A percentile compares a stretch with the other conserved stretches of the same genome.
Conservation (phyloP, 2,888 invertebrate species). For the Gisinianus flammeolus region DNA sequence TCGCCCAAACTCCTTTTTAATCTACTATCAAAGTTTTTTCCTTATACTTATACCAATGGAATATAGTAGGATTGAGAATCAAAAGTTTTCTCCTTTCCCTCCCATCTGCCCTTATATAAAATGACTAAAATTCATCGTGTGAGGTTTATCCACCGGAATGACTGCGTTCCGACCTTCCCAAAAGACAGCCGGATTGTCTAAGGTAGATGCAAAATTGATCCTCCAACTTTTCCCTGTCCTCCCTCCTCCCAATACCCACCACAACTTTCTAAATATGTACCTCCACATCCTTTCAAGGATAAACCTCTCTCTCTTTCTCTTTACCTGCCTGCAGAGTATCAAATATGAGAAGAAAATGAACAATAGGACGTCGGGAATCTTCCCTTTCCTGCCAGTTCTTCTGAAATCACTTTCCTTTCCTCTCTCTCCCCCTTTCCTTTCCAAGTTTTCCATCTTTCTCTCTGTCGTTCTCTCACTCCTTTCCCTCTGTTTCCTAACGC, state of each 20-base stretch:
- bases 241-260: too few relatives aligned
- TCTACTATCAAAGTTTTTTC: not conserved
- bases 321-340: not conserved
- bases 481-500: slow-evolving; percentile 1
- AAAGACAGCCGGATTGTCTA: too few relatives aligned
- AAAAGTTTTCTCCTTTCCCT: not conserved
- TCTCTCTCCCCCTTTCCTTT: not conserved
- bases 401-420: slow-evolving; percentile 1
- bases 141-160: too few relatives aligned
- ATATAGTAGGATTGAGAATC: too few relatives aligned
- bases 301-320: not conserved
- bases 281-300: not conserved
- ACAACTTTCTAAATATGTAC: not conserved
- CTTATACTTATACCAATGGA: too few relatives aligned
- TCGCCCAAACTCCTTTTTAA: not conserved
- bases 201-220: too few relatives aligned
- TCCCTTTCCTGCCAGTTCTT: too few relatives aligned
- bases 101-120: not conserved
- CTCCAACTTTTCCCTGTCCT: too few relatives aligned
- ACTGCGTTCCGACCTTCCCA: too few relatives aligned
- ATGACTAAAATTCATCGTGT: not conserved
- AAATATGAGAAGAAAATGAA: not conserved
- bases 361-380: not conserved
- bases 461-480: not conserved
- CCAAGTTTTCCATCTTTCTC: too few relatives aligned